phyloP scores from a whole-genome alignment of 2,113 vertebrate species.

The Cochlearius cochlearius region DNA sequence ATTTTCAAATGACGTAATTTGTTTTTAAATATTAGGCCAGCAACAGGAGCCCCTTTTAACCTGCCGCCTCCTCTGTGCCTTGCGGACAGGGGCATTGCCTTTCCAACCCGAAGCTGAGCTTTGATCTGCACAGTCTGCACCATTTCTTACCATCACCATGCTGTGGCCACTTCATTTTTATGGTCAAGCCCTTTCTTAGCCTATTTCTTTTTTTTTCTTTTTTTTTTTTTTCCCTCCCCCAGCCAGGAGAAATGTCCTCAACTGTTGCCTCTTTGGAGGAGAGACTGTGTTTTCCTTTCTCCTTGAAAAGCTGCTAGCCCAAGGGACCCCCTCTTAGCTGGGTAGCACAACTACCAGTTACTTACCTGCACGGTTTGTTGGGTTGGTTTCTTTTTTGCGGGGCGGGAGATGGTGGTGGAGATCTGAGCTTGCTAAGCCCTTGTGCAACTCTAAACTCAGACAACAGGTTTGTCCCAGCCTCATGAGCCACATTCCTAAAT shows the following conservation, averaged over 20 bases:
- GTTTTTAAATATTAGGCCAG: background rate
- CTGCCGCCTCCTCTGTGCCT: background rate
- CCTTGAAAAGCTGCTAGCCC: background rate
- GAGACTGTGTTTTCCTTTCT: background rate
- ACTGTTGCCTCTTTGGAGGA: background rate
- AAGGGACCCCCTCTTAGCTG: background rate
- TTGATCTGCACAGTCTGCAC: background rate
- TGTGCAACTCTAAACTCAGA: background rate
- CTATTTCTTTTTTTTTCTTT: background rate
- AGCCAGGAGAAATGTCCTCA: background rate
- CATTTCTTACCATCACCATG: rapidly evolving
- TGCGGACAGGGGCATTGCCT: background rate
- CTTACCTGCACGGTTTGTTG: background rate
- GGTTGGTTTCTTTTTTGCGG: background rate
- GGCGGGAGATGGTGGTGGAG: too few species aligned
- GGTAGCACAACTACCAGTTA: background rate
- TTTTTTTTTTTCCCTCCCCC: background rate
- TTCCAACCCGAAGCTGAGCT: background rate
- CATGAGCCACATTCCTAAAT: background rate
- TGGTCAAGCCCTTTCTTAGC: background rate
- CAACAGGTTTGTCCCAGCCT: background rate
- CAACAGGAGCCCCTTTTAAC: background rate
- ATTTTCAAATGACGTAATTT: background rate
- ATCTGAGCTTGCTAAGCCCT: background rate
- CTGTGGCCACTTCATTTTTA: background rate